phyloP scores from a whole-genome alignment of 1,140 invertebrate species.

The Galleria mellonella region DNA sequence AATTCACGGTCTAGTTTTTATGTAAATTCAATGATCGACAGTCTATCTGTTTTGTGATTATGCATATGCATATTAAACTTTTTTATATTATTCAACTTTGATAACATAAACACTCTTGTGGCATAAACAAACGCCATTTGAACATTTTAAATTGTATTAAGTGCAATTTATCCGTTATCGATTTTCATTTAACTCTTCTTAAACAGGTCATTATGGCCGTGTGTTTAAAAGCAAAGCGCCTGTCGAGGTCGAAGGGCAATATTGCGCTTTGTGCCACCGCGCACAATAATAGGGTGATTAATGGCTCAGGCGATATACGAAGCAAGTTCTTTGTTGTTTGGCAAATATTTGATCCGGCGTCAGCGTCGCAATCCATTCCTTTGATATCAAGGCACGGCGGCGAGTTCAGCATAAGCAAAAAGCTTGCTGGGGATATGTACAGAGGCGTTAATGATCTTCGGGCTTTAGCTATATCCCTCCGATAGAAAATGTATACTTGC shows the following conservation, averaged over 20 bases:
- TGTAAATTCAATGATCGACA: too few relatives aligned
- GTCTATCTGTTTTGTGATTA: too few relatives aligned
- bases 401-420: slow-evolving; percentile 19
- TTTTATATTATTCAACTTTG: too few relatives aligned
- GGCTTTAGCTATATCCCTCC: slow-evolving; percentile 6
- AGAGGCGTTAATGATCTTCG: slow-evolving; percentile 12
- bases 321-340: slow-evolving; percentile 48
- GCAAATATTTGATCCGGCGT: slow-evolving; percentile 50
- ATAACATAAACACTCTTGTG: too few relatives aligned
- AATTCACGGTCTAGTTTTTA: too few relatives aligned
- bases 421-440: slow-evolving; percentile 11
- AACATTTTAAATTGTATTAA: slow-evolving; percentile 1
- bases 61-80: too few relatives aligned
- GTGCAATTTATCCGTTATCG: slow-evolving; percentile 14
- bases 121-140: not conserved
- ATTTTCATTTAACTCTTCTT: slow-evolving; percentile 44
- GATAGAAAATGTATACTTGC: not conserved
- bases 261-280: slow-evolving; percentile 43
- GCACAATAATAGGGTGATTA: slow-evolving; percentile 57
- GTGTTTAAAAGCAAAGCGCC: slow-evolving; percentile 39
- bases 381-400: slow-evolving; percentile 32
- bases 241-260: slow-evolving; percentile 40
- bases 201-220: slow-evolving; percentile 40
- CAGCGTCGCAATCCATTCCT: slow-evolving; percentile 39
- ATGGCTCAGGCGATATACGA: slow-evolving; percentile 42